These are phyloP conservation scores for Neoaliturus tenellus DNA, from an alignment of 2,888 invertebrate genomes.

Conservation along the genomic window DNA sequence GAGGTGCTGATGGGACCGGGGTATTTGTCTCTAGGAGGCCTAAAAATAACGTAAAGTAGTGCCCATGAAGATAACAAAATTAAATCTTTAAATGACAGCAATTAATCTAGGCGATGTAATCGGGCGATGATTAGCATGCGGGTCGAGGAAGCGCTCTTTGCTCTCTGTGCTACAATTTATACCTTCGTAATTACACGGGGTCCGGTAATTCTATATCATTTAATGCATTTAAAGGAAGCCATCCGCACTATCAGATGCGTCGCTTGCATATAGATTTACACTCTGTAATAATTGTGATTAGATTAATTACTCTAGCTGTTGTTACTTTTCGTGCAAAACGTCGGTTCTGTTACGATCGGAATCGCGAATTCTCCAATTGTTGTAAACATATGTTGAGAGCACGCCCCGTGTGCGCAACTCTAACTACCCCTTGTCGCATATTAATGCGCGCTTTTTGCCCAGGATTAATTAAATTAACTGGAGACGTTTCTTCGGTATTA, in stretches of 20 bases:
- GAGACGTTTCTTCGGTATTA: background rate
- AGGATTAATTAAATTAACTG: conserved; percentile 6
- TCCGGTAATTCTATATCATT: conserved; percentile 46
- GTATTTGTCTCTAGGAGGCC: background rate
- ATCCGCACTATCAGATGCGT: conserved; percentile 46
- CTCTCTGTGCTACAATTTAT: conserved; percentile 30
- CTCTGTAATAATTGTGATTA: conserved; percentile 47
- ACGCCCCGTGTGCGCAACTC: background rate
- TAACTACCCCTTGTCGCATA: background rate
- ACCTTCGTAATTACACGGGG: conserved; percentile 30
- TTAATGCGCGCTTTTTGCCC: conserved; percentile 7
- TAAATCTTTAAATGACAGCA: conserved; percentile 47
- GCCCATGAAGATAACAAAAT: conserved; percentile 13
- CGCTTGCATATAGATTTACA: conserved; percentile 54
- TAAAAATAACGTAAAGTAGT: background rate
- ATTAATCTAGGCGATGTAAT: conserved; percentile 37
- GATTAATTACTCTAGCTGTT: conserved; percentile 6
- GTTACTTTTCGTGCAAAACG: background rate
- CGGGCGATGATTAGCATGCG: background rate
- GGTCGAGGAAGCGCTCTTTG: conserved; percentile 4
- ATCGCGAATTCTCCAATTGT: background rate
- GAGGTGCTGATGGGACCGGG: conserved; percentile 4
- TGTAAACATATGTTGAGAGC: background rate
- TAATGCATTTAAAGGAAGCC: conserved; percentile 53
- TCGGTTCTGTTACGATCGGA: background rate